Evolutionary conservation across 2,113 vertebrate genomes (phyloP).

Genomic region (Antennarius striatus): DNA sequence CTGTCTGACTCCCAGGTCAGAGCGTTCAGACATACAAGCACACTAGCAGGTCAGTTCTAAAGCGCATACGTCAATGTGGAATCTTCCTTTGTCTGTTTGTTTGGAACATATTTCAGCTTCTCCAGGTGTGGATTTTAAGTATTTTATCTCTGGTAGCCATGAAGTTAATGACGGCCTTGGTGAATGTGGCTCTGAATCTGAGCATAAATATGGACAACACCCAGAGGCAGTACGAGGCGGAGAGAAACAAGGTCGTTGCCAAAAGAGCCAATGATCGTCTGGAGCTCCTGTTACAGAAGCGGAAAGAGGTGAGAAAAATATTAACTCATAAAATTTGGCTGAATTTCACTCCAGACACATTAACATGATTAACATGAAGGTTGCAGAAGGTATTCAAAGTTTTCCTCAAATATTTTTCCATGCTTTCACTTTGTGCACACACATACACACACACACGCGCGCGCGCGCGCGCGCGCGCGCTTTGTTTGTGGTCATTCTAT

Average conservation of each 20-base stretch:
- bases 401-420: no score
- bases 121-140: background rate
- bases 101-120: background rate
- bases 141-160: conserved; percentile 80
- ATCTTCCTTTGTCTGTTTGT: background rate
- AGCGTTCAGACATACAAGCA: conserved; percentile 96
- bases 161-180: conserved; percentile 91
- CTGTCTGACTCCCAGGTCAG: conserved; percentile 96
- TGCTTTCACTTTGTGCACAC: no score
- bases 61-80: background rate
- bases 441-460: no score
- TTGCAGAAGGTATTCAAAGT: no score
- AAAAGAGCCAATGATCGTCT: conserved; percentile 93
- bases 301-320: conserved; percentile 88
- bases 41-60: conserved; percentile 86
- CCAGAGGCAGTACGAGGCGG: conserved; percentile 94
- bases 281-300: conserved; percentile 92
- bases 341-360: no score
- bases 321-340: no score
- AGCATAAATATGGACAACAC: conserved; percentile 99
- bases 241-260: conserved; percentile 94
- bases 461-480: no score
- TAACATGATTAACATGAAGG: no score
- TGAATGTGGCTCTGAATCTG: conserved; percentile 94
- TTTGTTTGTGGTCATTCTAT: background rate